Conservation (phyloP, 2,888 invertebrate species). For the Mimachlamys varia region DNA sequence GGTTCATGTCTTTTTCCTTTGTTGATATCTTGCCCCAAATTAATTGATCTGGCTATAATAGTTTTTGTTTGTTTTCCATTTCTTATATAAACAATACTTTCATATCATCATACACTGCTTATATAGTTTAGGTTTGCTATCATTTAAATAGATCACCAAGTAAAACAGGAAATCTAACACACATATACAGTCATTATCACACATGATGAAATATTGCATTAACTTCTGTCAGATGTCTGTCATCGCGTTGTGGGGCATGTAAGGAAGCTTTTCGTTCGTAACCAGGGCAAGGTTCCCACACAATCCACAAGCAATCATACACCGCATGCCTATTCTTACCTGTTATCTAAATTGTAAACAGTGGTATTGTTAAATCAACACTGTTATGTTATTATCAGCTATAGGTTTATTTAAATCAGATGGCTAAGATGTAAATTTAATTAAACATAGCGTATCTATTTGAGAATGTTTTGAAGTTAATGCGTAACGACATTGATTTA, state of each 20-base stretch:
- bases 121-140: no score
- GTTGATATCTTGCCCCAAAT: no score
- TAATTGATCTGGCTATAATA: no score
- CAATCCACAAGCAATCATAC: background rate
- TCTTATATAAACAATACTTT: no score
- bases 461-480: background rate
- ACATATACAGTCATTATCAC: background rate
- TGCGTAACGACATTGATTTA: background rate
- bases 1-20: no score
- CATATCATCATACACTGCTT: no score
- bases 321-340: background rate
- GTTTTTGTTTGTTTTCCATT: no score
- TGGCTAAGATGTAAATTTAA: background rate
- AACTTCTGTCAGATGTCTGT: background rate
- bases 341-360: background rate
- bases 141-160: no score
- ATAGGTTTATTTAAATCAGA: background rate
- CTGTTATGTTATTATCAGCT: background rate
- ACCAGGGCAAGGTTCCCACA: conserved; percentile 31
- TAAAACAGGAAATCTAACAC: background rate
- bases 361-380: background rate
- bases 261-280: background rate
- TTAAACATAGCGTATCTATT: background rate
- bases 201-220: conserved; percentile 3
- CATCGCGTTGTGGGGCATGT: background rate